phyloP scores from a whole-genome alignment of 2,797 vertebrate species.

The Leptatherina wallacei region DNA sequence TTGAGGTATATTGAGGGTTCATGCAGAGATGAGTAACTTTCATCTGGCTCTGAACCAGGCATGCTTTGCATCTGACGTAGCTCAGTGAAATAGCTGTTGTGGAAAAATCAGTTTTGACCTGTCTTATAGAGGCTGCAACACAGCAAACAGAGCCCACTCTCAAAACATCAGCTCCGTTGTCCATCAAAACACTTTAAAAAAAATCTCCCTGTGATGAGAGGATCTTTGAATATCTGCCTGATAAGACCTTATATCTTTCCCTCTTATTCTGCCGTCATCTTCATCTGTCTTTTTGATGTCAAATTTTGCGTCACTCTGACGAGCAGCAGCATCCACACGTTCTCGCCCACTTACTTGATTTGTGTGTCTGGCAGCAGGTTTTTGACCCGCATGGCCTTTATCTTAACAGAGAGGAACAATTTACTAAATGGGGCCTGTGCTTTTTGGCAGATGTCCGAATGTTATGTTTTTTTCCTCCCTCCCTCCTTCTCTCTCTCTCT shows the following conservation, averaged over 20 bases:
- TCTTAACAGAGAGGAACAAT: constrained; percentile 63
- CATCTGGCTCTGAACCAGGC: constrained; percentile 57
- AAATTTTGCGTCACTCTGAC: constrained; percentile 55
- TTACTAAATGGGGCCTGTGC: constrained; percentile 67
- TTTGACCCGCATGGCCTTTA: constrained; percentile 56
- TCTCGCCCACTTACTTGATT: constrained; percentile 55
- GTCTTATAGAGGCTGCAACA: constrained; percentile 39
- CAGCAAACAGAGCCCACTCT: constrained; percentile 28
- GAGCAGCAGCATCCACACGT: constrained; percentile 47
- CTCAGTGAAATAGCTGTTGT: constrained; percentile 60
- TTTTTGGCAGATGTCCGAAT: constrained; percentile 67
- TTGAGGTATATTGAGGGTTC: constrained; percentile 44
- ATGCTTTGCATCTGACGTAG: constrained; percentile 68
- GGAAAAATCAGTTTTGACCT: constrained; percentile 67
- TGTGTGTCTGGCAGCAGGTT: constrained; percentile 59
- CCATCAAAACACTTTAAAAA: constrained; percentile 9
- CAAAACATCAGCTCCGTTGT: constrained; percentile 24
- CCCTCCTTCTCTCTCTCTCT: neutral
- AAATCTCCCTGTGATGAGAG: constrained; percentile 14
- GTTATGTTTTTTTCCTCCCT: constrained; percentile 47
- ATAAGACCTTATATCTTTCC: constrained; percentile 19
- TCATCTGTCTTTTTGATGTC: constrained; percentile 42
- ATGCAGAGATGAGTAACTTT: constrained; percentile 63
- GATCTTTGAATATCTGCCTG: constrained; percentile 1
- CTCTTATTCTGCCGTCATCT: constrained; percentile 8